Base-by-base conservation (phyloP, 2,797 vertebrate genomes). In the Bradypus variegatus region DNA sequence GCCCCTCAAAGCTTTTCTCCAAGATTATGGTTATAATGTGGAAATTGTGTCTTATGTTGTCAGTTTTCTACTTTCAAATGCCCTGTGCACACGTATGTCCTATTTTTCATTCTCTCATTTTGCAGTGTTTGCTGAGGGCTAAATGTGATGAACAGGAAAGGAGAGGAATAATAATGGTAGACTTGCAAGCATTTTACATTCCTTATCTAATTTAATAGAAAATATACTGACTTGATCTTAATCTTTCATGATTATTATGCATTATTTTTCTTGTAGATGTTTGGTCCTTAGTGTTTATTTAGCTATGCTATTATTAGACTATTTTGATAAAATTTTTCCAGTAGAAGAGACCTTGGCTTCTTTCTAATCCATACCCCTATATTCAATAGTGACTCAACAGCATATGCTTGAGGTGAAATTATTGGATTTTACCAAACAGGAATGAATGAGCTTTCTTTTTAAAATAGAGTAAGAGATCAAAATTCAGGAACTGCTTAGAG, bases 161-260 rank as follows among this genome's bases (percentile, higher is more conserved):
- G 79, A 50, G 33, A 65, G 45, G 38, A 72, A n/a, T 83, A 55
- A 79, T 38, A 50, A 62, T 75, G 79, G 50, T 14, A 70, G 48
- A 88, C 58, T 58, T 5, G 38, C 14, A 58, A 88, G 23, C 29
- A 25, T 88, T 92, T 91, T 94, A 92, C n/a, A 88, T 83, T 92
- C 18, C 19, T 78, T 88, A 76, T 90, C 9, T 65, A 87, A 79
- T 65, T 69, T 82, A 91, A 93, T 33, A 38, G 41, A 72, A 91
- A 85, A 92, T 91, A 60, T 81, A 76, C 25, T 85, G n/a, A 62
- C 38, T 77, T 48, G 55, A 15, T 86, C 41, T 91, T 55, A 80
- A 1, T 88, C n/a, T 45, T 85, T 92, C 53, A 11, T 90, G n/a
- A 33, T 85, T 91, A 45, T 72, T 62, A 0, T 50, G 48, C 18